Evolutionary conservation across 2,113 vertebrate species (phyloP).

Genomic region (Pluvianellus socialis): DNA sequence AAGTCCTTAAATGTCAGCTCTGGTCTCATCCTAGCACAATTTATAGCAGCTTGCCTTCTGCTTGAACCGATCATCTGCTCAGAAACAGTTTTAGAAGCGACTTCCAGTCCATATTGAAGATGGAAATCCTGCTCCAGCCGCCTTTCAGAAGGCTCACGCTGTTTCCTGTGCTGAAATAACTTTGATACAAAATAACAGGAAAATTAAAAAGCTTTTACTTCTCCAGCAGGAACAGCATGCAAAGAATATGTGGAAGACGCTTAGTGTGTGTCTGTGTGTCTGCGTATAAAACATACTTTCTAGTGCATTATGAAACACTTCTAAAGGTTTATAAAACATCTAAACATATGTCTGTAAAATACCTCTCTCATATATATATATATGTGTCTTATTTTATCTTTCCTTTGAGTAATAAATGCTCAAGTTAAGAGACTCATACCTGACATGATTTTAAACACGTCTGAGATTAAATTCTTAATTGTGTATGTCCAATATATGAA

Average conservation of each 20-base stretch:
- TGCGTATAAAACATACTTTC: background rate
- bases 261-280: background rate
- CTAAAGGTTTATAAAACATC: background rate
- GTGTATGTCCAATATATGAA: background rate
- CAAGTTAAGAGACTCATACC: background rate
- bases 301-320: background rate
- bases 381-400: background rate
- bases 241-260: background rate
- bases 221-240: background rate
- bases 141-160: background rate
- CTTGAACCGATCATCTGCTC: background rate
- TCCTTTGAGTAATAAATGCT: background rate
- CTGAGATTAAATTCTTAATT: background rate
- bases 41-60: background rate
- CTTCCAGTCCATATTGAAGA: background rate
- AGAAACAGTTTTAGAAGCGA: background rate
- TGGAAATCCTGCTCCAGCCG: background rate
- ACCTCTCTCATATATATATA: no score
- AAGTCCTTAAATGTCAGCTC: background rate
- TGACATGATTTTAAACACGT: background rate
- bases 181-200: background rate
- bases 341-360: background rate
- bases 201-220: background rate
- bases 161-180: background rate
- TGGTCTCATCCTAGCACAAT: background rate